Evolutionary conservation across 2,888 invertebrate species (phyloP).

Genomic region (Pyrochroa serraticornis): DNA sequence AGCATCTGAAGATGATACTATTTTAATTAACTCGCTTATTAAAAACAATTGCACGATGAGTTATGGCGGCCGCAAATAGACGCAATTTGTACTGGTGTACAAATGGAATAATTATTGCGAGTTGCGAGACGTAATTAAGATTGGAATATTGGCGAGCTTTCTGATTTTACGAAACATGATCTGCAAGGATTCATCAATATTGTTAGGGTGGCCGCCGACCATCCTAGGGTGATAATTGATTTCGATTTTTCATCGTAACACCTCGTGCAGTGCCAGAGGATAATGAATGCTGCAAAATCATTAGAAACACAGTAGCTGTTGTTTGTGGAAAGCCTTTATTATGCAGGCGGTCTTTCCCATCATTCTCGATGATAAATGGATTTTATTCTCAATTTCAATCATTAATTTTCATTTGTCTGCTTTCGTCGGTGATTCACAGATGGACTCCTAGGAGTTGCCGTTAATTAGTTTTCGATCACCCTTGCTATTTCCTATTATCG

Average conservation of each 20-base stretch:
- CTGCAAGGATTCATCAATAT: conserved; percentile 3
- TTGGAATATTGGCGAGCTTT: not conserved
- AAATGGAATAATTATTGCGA: not conserved
- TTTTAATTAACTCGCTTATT: conserved; percentile 40
- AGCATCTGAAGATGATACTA: conserved; percentile 15
- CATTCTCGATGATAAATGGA: conserved; percentile 51
- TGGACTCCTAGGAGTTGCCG: conserved; percentile 35
- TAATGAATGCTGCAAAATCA: conserved; percentile 39
- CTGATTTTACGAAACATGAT: not conserved
- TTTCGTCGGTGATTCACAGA: conserved; percentile 50
- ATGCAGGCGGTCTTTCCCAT: conserved; percentile 44
- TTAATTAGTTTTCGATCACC: conserved; percentile 48
- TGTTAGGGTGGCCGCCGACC: not conserved
- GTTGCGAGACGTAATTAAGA: not conserved
- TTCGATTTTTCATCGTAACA: conserved; percentile 29
- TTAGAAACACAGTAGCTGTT: conserved; percentile 39
- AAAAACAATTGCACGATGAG: conserved; percentile 37
- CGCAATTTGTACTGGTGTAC: conserved; percentile 5
- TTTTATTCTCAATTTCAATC: conserved; percentile 48
- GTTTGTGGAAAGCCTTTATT: conserved; percentile 35
- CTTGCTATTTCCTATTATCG: conserved; percentile 24
- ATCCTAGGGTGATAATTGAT: conserved; percentile 25
- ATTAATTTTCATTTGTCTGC: conserved; percentile 55
- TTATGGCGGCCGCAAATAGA: conserved; percentile 19
- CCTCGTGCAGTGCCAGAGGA: conserved; percentile 14